Percentiles rank a stretch among this genome's conserved stretches.
phyloP scores from a whole-genome alignment of 1,140 invertebrate species.

The Eriocheir sinensis region DNA sequence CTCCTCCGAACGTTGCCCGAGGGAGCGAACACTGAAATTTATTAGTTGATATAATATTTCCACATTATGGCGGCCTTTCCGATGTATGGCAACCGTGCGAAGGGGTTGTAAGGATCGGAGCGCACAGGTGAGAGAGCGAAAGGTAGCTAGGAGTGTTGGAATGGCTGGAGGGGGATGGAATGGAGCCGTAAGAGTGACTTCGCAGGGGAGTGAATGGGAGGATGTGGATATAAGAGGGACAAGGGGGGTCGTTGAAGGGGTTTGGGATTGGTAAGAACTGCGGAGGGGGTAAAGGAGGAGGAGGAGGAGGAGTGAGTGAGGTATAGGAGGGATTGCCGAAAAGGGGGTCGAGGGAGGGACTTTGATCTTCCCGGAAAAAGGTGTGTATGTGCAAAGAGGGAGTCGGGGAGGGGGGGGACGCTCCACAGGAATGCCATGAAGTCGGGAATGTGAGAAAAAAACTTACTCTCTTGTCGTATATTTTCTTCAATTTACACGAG shows the following conservation, averaged over 20 bases:
- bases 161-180: too few species aligned
- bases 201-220: too few species aligned
- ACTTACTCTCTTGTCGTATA: not conserved
- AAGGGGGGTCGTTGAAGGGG: too few species aligned
- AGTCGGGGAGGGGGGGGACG: not conserved
- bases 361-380: constrained; percentile 16
- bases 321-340: not conserved
- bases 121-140: too few species aligned
- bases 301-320: too few species aligned
- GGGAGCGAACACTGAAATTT: not conserved
- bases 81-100: not conserved
- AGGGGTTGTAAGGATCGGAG: not conserved
- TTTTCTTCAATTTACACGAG: not conserved
- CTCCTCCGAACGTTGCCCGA: not conserved
- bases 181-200: too few species aligned
- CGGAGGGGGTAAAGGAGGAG: too few species aligned
- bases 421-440: not conserved
- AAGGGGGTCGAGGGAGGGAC: not conserved
- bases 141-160: too few species aligned
- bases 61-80: not conserved
- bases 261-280: too few species aligned
- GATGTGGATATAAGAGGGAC: too few species aligned
- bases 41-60: constrained; percentile 16
- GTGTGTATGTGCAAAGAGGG: not conserved
- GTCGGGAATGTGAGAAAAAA: not conserved